A percentile compares a stretch with the other conserved stretches of the same genome.
Evolutionary conservation across 2,888 invertebrate genomes (phyloP).

Genomic region (Caprella mutica): DNA sequence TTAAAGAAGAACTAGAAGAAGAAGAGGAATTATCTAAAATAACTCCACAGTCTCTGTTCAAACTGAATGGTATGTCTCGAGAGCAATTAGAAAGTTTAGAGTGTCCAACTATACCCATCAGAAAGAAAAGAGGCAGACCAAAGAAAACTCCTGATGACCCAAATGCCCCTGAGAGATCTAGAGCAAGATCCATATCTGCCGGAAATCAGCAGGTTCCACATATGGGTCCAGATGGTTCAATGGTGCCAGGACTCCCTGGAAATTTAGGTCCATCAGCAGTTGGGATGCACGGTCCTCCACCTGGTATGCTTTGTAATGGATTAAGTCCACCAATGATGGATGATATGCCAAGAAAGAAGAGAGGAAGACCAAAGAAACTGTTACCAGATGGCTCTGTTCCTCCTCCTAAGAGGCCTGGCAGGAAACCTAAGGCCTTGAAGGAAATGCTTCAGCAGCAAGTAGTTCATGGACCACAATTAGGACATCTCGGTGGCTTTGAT

Average conservation of each 20-base stretch:
- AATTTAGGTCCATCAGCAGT: constrained; percentile 39
- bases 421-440: constrained; percentile 31
- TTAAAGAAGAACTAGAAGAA: constrained; percentile 31
- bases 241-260: neutral
- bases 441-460: constrained; percentile 26
- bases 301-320: constrained; percentile 29
- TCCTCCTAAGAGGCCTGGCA: constrained; percentile 29
- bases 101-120: constrained; percentile 35
- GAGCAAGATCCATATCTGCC: constrained; percentile 18
- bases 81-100: constrained; percentile 32
- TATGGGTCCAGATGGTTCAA: neutral
- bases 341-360: constrained; percentile 53
- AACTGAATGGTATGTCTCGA: constrained; percentile 33
- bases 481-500: constrained; percentile 13
- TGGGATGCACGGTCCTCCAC: no score
- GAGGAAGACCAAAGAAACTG: constrained; percentile 51
- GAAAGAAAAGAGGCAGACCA: constrained; percentile 45
- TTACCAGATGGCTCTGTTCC: constrained; percentile 29
- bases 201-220: neutral
- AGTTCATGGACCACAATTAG: constrained; percentile 13
- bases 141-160: constrained; percentile 66
- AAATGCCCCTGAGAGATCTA: constrained; percentile 33
- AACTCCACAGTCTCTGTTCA: constrained; percentile 29
- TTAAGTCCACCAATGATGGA: constrained; percentile 14
- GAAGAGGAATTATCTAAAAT: constrained; percentile 28